These are phyloP conservation scores for Epicauta chinensis DNA, from an alignment of 1,140 invertebrate species.

Conservation along the genomic window DNA sequence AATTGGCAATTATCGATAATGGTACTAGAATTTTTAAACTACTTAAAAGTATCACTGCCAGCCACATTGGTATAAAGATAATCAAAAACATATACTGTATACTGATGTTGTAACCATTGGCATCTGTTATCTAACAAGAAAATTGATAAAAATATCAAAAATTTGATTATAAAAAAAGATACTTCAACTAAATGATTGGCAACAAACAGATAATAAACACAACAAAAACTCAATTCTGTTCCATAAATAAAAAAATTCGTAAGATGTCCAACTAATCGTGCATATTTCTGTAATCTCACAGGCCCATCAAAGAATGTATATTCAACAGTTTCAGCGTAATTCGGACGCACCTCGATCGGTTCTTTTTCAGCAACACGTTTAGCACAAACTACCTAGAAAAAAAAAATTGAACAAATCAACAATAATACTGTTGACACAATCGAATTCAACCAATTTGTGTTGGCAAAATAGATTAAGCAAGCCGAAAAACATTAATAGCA, in stretches of 20 bases:
- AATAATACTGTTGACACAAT: background rate
- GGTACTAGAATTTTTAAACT: slow-evolving; percentile 69
- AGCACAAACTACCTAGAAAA: slow-evolving; percentile 60
- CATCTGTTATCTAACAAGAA: slow-evolving; percentile 52
- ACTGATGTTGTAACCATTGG: slow-evolving; percentile 52
- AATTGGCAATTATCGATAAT: slow-evolving; percentile 61
- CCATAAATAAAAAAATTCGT: slow-evolving; percentile 77
- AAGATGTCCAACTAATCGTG: slow-evolving; percentile 53
- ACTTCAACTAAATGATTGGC: slow-evolving; percentile 74
- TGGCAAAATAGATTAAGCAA: slow-evolving; percentile 67
- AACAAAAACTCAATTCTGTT: slow-evolving; percentile 92
- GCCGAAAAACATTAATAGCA: slow-evolving; percentile 58
- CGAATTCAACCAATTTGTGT: slow-evolving; percentile 56
- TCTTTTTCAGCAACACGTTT: slow-evolving; percentile 52
- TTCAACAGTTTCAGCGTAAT: slow-evolving; percentile 73
- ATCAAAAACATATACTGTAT: slow-evolving; percentile 65
- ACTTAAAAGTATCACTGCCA: slow-evolving; percentile 63
- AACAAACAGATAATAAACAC: slow-evolving; percentile 91
- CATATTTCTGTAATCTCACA: slow-evolving; percentile 49
- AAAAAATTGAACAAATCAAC: slow-evolving; percentile 17
- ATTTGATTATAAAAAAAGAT: slow-evolving; percentile 30
- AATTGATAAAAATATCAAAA: too few relatives aligned
- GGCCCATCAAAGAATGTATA: slow-evolving; percentile 70
- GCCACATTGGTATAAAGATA: slow-evolving; percentile 62
- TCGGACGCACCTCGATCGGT: slow-evolving; percentile 48